Conservation (phyloP, 2,113 vertebrate genomes). For the Cervus canadensis region DNA sequence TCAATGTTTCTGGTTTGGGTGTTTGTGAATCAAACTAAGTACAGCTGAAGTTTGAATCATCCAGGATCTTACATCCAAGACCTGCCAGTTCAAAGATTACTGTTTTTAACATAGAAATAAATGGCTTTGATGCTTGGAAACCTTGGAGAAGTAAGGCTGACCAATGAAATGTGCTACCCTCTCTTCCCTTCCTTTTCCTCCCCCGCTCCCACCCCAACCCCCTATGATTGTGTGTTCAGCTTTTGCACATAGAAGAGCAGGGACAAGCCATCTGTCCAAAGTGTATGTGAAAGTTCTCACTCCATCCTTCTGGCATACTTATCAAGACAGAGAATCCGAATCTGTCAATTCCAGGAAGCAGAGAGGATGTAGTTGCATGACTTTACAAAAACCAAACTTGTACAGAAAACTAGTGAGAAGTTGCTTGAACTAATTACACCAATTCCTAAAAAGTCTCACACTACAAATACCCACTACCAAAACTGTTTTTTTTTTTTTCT, state of each 20-base stretch:
- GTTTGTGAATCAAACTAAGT: slow-evolving; percentile 7
- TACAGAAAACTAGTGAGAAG: neutral
- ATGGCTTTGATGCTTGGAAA: neutral
- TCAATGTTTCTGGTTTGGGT: neutral
- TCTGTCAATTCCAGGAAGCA: neutral
- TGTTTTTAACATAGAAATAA: slow-evolving; percentile 1
- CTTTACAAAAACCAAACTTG: neutral
- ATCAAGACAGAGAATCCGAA: neutral
- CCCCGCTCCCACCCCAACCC: fast-evolving
- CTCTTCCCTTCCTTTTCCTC: neutral
- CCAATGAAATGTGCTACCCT: neutral
- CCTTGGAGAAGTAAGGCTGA: neutral
- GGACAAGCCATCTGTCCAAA: neutral
- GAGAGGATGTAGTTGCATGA: neutral
- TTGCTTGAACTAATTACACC: neutral
- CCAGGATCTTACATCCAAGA: neutral
- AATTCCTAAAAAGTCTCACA: neutral
- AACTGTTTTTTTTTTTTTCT: neutral
- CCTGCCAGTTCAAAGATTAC: neutral
- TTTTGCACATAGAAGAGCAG: neutral
- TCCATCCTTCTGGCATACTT: neutral
- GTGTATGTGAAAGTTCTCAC: neutral
- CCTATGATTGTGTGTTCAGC: neutral
- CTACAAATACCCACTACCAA: neutral
- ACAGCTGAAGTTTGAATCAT: neutral